Evolutionary conservation across 2,113 vertebrate genomes (phyloP), one percentile per base, ranked within the genome.

Genomic region (Cervus canadensis): DNA sequence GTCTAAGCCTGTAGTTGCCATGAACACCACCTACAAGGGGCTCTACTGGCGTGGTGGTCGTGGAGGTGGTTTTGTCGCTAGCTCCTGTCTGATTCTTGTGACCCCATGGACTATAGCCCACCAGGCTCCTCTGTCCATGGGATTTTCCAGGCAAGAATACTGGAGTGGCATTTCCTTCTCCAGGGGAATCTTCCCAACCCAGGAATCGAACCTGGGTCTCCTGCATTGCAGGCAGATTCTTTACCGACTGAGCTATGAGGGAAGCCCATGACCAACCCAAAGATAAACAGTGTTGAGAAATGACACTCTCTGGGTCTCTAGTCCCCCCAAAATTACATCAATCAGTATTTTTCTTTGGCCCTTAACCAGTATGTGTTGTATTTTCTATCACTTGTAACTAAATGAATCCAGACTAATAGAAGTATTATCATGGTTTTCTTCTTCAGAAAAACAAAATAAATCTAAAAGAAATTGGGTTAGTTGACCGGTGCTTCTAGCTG

Each of bases 61-160:
- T 23, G 10, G 5, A 40, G 67, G n/a, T 40, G 67, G 67, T 40
- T 40, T 40, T 40, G 67, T 40, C 0, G 11, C 67, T 71, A 23
- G 12, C 9, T 12, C 19, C 0, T 12, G 19, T 71, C n/a, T 0
- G 0, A 12, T 10, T 71, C 19, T 21, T 40, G n/a, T 2, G 0
- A 40, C 19, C 67, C n/a, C n/a, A 12, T 40, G 67, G 67, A 71
- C 67, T 71, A 1, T 71, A 40, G 67, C n/a, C 67, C 4, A 36
- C 5, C 17, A 71, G 67, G n/a, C 10, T 40, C 19, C 67, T 40
- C 67, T 36, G 19, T 40, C n/a, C 67, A 71, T 71, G n/a, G 67
- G 9, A 40, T 71, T 71, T 12, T 71, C 67, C 67, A 71, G 2
- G 67, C 4, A 71, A 0, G 9, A 71, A 23, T 71, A 36, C 19